Conservation (phyloP, 2,888 invertebrate species). For the Drosophila yooni region DNA sequence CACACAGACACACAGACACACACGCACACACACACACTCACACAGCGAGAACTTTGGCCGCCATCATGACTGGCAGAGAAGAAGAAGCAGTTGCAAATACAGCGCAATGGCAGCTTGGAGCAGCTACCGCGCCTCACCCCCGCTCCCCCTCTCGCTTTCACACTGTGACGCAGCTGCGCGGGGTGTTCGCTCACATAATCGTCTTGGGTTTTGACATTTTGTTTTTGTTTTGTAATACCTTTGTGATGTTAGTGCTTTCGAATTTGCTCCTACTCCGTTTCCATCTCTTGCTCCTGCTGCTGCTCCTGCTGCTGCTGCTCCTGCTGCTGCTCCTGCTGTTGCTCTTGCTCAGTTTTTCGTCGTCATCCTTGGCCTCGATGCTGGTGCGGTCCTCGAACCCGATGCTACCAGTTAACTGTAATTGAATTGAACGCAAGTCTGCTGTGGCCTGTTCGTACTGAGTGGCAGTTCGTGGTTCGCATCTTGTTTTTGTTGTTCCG, state of each 20-base stretch:
- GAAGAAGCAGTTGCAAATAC: constrained; percentile 28
- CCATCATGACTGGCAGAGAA: constrained; percentile 67
- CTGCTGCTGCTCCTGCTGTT: not conserved
- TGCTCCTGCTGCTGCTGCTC: not conserved
- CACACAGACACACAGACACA: constrained; percentile 40
- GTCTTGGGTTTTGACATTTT: constrained; percentile 81
- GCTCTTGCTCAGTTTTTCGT: not conserved
- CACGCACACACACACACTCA: constrained; percentile 29
- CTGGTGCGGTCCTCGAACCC: constrained; percentile 13
- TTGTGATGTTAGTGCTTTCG: constrained; percentile 75
- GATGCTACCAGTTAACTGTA: constrained; percentile 72
- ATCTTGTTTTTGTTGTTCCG: constrained; percentile 8
- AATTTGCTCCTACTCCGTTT: constrained; percentile 29
- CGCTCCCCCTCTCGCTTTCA: not conserved
- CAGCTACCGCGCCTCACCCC: not conserved
- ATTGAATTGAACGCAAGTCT: constrained; percentile 69
- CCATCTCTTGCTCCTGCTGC: not conserved
- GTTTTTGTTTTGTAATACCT: constrained; percentile 80
- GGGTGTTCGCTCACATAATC: constrained; percentile 73
- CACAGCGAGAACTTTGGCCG: constrained; percentile 49
- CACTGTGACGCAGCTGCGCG: constrained; percentile 72
- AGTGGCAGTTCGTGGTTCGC: not conserved
- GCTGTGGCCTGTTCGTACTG: constrained; percentile 7
- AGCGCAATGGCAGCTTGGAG: constrained; percentile 29
- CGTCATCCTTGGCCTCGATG: constrained; percentile 40